Conservation (phyloP, 2,113 vertebrate genomes). For the Danionella cerebrum region DNA sequence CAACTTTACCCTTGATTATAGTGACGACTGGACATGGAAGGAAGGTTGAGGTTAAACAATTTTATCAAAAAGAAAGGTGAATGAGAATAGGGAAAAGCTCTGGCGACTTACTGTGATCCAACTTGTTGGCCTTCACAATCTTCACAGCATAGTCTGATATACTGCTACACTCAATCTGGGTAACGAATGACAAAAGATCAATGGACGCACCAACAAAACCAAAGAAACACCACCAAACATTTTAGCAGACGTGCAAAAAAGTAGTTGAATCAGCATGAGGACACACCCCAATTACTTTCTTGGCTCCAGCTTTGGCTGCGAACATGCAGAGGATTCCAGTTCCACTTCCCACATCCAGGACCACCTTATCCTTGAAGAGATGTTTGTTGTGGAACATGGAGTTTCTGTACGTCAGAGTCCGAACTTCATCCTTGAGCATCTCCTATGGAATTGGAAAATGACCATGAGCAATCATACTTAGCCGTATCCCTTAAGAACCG, state of each 20-base stretch:
- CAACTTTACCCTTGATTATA: conserved; percentile 91
- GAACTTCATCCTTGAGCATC: conserved; percentile 91
- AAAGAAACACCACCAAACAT: neutral
- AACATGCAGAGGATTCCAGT: conserved; percentile 93
- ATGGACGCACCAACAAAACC: neutral
- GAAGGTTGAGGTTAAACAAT: neutral
- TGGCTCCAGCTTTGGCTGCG: conserved; percentile 85
- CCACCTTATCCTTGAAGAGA: conserved; percentile 89
- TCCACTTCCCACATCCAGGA: conserved; percentile 85
- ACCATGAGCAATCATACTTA: too few species aligned
- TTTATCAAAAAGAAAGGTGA: neutral
- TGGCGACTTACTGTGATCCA: conserved; percentile 76
- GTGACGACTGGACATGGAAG: conserved; percentile 72
- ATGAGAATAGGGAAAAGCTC: neutral
- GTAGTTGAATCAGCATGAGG: neutral
- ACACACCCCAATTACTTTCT: conserved; percentile 82
- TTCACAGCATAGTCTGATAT: conserved; percentile 91
- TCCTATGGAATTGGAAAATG: conserved; percentile 58
- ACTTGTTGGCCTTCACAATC: conserved; percentile 89
- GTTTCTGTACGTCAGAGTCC: conserved; percentile 86
- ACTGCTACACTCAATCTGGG: conserved; percentile 88
- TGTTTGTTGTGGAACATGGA: conserved; percentile 95
- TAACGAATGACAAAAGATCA: neutral
- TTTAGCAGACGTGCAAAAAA: neutral
- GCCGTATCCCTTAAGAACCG: neutral